phyloP scores from a whole-genome alignment of 2,113 vertebrate genomes.

The Picathartes gymnocephalus region DNA sequence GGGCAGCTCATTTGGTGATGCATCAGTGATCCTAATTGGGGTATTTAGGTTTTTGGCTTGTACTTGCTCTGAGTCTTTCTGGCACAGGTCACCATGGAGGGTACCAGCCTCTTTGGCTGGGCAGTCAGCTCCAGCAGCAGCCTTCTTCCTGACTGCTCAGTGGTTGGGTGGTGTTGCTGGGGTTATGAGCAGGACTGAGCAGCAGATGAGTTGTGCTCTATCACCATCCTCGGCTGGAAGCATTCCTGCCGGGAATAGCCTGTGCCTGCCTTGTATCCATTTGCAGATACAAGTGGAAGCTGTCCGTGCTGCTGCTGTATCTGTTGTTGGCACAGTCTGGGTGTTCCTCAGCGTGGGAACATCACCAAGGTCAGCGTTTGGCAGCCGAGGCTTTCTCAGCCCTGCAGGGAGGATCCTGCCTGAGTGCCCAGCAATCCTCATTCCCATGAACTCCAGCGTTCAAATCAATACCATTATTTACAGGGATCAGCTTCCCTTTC shows the following conservation, averaged over 20 bases:
- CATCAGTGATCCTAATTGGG: not conserved
- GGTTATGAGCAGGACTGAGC: not conserved
- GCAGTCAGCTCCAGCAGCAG: not conserved
- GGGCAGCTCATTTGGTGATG: rapidly evolving
- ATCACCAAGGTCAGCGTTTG: not conserved
- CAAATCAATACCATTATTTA: not conserved
- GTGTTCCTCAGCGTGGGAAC: not conserved
- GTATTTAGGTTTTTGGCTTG: not conserved
- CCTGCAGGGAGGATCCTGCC: not conserved
- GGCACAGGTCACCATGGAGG: not conserved
- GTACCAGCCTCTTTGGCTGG: not conserved
- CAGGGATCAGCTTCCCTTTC: not conserved
- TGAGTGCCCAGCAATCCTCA: not conserved
- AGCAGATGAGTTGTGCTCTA: not conserved
- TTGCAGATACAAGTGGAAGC: not conserved
- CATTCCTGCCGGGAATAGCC: not conserved
- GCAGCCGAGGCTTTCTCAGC: not conserved
- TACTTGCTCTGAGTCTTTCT: not conserved
- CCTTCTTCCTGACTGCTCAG: not conserved
- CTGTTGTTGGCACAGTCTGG: not conserved
- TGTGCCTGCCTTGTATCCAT: not conserved
- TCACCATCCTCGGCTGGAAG: not conserved
- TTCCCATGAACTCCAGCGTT: not conserved
- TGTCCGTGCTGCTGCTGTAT: rapidly evolving
- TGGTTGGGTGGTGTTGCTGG: not conserved